Percentiles rank a stretch among this genome's conserved stretches.
Conservation (phyloP, 1,140 invertebrate genomes). For the Heterodera carotae region DNA sequence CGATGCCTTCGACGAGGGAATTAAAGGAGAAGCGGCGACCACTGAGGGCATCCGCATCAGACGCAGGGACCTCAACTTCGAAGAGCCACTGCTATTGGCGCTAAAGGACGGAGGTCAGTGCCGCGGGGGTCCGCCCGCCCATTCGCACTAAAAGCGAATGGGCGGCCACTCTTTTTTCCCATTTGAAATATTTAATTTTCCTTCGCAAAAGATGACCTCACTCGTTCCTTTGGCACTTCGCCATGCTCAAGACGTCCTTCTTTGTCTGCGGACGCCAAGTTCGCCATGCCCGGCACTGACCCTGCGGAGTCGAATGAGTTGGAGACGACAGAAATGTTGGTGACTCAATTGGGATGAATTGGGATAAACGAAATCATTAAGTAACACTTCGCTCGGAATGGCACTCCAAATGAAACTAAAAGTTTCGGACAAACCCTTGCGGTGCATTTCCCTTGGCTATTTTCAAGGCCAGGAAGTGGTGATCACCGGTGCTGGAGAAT, state of each 20-base stretch:
- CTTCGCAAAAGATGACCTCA: not conserved
- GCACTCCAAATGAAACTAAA: constrained; percentile 50
- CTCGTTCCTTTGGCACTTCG: not conserved
- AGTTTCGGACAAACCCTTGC: constrained; percentile 68
- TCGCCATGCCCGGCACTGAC: not conserved
- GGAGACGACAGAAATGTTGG: constrained; percentile 30
- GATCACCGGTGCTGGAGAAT: constrained; percentile 69
- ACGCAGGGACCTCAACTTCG: constrained; percentile 51
- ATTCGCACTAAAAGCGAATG: too few species aligned
- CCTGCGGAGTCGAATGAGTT: not conserved
- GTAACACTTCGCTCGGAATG: constrained; percentile 41
- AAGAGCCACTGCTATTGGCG: constrained; percentile 44
- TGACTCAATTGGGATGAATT: not conserved
- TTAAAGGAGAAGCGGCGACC: not conserved
- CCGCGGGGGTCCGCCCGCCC: too few species aligned
- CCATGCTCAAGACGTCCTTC: not conserved
- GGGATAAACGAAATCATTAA: constrained; percentile 5
- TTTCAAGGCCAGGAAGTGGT: constrained; percentile 64
- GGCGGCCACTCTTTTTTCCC: not conserved
- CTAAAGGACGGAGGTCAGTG: constrained; percentile 47
- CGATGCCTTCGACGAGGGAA: too few species aligned
- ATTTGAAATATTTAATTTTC: not conserved
- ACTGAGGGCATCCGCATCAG: constrained; percentile 25
- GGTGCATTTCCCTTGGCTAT: constrained; percentile 64
- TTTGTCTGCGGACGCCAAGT: not conserved